Percentiles rank a stretch among this genome's conserved stretches.
These are phyloP conservation scores for Hypomesus transpacificus DNA, from an alignment of 2,113 vertebrate genomes.

Conservation along the genomic window DNA sequence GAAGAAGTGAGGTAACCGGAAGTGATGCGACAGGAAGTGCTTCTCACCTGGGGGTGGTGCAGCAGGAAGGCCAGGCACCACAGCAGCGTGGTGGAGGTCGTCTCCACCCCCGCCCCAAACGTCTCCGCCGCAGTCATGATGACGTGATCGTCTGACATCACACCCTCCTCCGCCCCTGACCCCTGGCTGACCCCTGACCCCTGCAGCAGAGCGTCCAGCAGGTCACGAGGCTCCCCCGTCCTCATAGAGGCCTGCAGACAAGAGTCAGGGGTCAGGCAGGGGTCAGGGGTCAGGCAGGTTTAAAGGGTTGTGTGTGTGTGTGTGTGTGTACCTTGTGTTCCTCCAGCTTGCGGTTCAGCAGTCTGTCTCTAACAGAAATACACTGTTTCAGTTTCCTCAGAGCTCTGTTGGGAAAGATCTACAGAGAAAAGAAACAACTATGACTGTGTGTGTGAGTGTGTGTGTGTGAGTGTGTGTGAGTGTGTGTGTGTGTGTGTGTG, in stretches of 20 bases:
- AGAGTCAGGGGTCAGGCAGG: conserved; percentile 8
- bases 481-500: background rate
- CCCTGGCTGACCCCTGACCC: conserved; percentile 28
- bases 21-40: too few species aligned
- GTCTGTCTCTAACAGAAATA: conserved; percentile 64
- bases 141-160: conserved; percentile 72
- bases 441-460: background rate
- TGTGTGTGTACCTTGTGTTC: conserved; percentile 69
- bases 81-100: conserved; percentile 71
- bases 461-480: background rate
- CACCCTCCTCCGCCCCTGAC: conserved; percentile 23
- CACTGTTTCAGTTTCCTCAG: conserved; percentile 66
- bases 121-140: conserved; percentile 71
- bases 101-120: conserved; percentile 71
- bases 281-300: conserved; percentile 1
- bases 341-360: conserved; percentile 66
- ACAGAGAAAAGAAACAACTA: background rate
- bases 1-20: too few species aligned
- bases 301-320: conserved; percentile 3
- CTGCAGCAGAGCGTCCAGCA: conserved; percentile 72
- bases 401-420: conserved; percentile 57
- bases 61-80: conserved; percentile 73
- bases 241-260: conserved; percentile 48
- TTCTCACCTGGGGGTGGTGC: conserved; percentile 64
- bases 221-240: conserved; percentile 65